phyloP scores from a whole-genome alignment of 2,113 vertebrate genomes.

The Sebastes fasciatus region DNA sequence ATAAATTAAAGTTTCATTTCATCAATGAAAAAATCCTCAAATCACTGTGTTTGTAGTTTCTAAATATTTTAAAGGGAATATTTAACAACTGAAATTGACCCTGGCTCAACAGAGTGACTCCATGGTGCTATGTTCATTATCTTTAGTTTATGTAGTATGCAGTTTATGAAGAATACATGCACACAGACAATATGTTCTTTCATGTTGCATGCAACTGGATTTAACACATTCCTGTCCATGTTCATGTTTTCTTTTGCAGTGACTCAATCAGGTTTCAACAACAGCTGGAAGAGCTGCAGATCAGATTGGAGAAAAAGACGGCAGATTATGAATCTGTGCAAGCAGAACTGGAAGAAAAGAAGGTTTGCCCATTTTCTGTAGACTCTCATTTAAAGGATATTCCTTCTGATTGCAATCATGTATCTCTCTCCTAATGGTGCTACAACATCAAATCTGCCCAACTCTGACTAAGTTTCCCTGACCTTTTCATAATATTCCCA shows the following conservation, averaged over 20 bases:
- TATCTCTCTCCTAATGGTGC: neutral
- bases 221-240: neutral
- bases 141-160: no score
- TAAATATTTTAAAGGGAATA: neutral
- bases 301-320: slow-evolving; percentile 89
- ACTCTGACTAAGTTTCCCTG: neutral
- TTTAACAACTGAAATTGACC: neutral
- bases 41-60: neutral
- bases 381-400: neutral
- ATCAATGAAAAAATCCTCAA: neutral
- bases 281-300: slow-evolving; percentile 92
- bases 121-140: neutral
- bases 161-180: no score
- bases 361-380: slow-evolving; percentile 75
- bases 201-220: neutral
- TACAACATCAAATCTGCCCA: neutral
- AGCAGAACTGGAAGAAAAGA: slow-evolving; percentile 91
- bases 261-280: slow-evolving; percentile 89
- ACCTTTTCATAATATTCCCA: neutral
- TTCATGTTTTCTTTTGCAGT: slow-evolving; percentile 75
- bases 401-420: neutral
- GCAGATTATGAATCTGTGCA: slow-evolving; percentile 86
- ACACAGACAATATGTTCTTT: no score
- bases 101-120: no score
- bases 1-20: no score